Evolutionary conservation across 2,113 vertebrate genomes (phyloP).

Genomic region (Oryzias woworae): DNA sequence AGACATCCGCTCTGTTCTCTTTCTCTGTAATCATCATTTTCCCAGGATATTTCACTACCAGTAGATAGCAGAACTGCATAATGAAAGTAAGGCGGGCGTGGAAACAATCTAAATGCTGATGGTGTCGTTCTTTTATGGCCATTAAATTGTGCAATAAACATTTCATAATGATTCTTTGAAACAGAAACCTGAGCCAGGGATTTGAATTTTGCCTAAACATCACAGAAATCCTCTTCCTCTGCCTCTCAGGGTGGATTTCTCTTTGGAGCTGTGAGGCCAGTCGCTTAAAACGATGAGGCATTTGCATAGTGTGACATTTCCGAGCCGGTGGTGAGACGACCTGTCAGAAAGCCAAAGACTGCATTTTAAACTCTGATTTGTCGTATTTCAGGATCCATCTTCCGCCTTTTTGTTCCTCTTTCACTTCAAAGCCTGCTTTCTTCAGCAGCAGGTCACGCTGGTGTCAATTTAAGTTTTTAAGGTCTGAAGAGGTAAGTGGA

Average conservation of each 20-base stretch:
- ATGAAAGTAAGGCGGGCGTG: neutral
- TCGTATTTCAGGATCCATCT: too few relatives aligned
- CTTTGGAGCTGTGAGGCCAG: constrained; percentile 11
- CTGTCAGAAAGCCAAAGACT: constrained; percentile 6
- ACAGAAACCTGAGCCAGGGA: neutral
- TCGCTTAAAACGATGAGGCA: constrained; percentile 17
- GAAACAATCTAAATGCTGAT: constrained; percentile 6
- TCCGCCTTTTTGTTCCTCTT: too few relatives aligned
- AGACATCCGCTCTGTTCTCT: neutral
- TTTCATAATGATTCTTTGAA: constrained; percentile 14
- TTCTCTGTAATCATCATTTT: neutral
- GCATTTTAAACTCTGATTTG: too few relatives aligned
- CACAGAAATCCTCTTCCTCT: neutral
- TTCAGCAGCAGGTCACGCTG: too few relatives aligned
- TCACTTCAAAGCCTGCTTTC: too few relatives aligned
- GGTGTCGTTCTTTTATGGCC: neutral
- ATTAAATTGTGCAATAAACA: neutral
- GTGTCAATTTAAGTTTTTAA: too few relatives aligned
- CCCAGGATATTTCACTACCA: constrained; percentile 2
- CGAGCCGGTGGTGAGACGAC: neutral
- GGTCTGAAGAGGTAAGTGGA: too few relatives aligned
- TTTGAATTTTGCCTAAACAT: constrained; percentile 4
- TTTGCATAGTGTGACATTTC: constrained; percentile 48
- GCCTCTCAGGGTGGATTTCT: neutral
- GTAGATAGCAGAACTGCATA: neutral